Base-by-base conservation (phyloP, 2,888 invertebrate species). In the Cephus nigrinus region DNA sequence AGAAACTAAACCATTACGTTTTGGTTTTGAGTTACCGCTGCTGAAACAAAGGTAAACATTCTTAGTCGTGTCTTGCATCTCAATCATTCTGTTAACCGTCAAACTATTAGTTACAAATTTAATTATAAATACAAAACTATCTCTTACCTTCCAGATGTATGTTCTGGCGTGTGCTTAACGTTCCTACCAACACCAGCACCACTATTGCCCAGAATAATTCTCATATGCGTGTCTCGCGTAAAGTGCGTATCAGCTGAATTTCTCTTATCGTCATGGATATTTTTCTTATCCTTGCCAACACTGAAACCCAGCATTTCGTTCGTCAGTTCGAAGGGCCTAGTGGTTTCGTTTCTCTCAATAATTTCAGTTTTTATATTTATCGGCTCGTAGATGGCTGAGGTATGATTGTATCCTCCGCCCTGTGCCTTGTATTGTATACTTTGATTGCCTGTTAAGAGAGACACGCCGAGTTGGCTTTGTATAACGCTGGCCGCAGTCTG, bases 181-280 rank as follows among this genome's bases (percentile, higher is more conserved):
- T 88, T 91, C 75, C 91, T 87, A 69, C 92, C 91, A 68, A 91
- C 90, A 32, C 91, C 92, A 9, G 90, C 90, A 5, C 90, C 91
- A 76, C 90, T 92, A 78, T 92, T 94, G 0, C 96, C 96, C 82
- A 97, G 92, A 85, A 97, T 97, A 83, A 97, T 97, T 82, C 97
- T 93, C 97, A 97, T 97, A 88, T 97, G 97, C 0, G 97, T 97
- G 90, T 97, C 97, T n/a, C 97, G 93, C 76, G 96, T 96, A 92
- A 97, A 97, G 90, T 97, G 97, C 68, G 95, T 96, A 91, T 97
- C 97, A 0, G 96, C 93, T 0, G 89, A 94, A 79, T 88, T 90
- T 76, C 89, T 86, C 80, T 90, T 90, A 15, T 91, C 91, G 71
- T 91, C 90, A 55, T 85, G 82, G 1, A 85, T 84, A 73, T 90